A percentile compares a stretch with the other conserved stretches of the same genome.
Conservation (phyloP, 2,113 vertebrate species). For the Lepisosteus oculatus region DNA sequence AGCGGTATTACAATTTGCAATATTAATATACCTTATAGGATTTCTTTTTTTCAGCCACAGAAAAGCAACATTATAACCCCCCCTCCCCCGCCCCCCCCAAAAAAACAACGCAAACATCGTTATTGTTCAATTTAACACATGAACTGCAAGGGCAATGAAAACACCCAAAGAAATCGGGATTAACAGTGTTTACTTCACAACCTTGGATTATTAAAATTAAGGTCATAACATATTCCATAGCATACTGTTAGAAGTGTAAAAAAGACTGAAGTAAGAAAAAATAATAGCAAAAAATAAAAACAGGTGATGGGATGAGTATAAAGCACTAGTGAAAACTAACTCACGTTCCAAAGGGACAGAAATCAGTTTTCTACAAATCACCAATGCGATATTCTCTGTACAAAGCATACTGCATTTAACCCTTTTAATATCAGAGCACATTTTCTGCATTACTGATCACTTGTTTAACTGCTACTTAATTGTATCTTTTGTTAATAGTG, state of each 20-base stretch:
- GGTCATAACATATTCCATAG: not conserved
- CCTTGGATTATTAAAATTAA: not conserved
- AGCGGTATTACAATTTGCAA: slow-evolving; percentile 52
- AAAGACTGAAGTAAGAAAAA: not conserved
- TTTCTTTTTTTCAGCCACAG: slow-evolving; percentile 29
- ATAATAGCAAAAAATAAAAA: not conserved
- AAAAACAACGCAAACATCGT: too few relatives aligned
- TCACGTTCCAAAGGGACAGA: not conserved
- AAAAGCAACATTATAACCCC: slow-evolving; percentile 1
- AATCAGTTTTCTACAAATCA: not conserved
- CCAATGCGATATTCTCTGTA: not conserved
- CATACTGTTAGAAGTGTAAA: not conserved
- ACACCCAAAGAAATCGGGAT: not conserved
- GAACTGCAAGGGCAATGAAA: not conserved
- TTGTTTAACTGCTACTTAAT: too few relatives aligned
- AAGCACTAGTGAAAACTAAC: not conserved
- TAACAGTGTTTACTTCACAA: not conserved
- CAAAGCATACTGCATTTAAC: not conserved
- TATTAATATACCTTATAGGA: slow-evolving; percentile 54
- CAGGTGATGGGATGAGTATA: not conserved
- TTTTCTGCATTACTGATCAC: too few relatives aligned
- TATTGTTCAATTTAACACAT: too few relatives aligned
- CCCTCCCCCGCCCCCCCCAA: too few relatives aligned
- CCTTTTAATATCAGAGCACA: not conserved
- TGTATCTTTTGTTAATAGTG: too few relatives aligned